Conservation (phyloP, 2,113 vertebrate species). For the Pelecanus crispus region DNA sequence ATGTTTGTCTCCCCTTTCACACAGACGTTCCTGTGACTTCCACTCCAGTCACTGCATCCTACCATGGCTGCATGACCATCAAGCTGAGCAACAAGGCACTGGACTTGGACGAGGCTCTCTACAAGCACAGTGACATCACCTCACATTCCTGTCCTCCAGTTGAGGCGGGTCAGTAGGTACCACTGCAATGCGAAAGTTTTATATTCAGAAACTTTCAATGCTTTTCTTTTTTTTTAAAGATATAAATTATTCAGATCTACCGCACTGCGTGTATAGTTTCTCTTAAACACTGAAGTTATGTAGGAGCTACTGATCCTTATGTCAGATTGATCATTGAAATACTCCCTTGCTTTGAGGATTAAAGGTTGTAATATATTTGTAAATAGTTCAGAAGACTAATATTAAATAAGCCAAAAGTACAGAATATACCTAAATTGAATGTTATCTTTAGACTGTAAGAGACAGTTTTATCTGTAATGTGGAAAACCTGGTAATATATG, state of each 20-base stretch:
- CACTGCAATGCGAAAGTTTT: conserved; percentile 29
- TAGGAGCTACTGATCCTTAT: conserved; percentile 67
- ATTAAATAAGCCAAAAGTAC: conserved; percentile 46
- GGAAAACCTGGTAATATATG: conserved; percentile 44
- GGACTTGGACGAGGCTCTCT: conserved; percentile 87
- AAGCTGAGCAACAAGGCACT: conserved; percentile 72
- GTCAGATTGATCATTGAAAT: conserved; percentile 49
- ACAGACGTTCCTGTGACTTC: conserved; percentile 89
- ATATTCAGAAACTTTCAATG: conserved; percentile 53
- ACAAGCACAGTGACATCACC: conserved; percentile 91
- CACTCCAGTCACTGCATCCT: conserved; percentile 86
- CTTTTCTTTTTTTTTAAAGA: conserved; percentile 51
- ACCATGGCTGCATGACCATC: conserved; percentile 90
- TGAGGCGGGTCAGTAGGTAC: conserved; percentile 53
- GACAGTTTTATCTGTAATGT: conserved; percentile 24
- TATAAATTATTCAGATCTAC: conserved; percentile 75
- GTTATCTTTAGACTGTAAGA: not conserved
- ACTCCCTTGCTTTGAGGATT: conserved; percentile 60
- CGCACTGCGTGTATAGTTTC: conserved; percentile 72
- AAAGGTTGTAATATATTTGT: conserved; percentile 76
- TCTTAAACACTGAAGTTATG: conserved; percentile 72
- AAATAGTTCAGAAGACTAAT: conserved; percentile 71
- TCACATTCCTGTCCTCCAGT: conserved; percentile 90
- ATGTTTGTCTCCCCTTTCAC: not conserved
- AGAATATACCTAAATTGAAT: conserved; percentile 11